Base-by-base conservation (phyloP, 2,888 invertebrate species). In the Pocota personata region DNA sequence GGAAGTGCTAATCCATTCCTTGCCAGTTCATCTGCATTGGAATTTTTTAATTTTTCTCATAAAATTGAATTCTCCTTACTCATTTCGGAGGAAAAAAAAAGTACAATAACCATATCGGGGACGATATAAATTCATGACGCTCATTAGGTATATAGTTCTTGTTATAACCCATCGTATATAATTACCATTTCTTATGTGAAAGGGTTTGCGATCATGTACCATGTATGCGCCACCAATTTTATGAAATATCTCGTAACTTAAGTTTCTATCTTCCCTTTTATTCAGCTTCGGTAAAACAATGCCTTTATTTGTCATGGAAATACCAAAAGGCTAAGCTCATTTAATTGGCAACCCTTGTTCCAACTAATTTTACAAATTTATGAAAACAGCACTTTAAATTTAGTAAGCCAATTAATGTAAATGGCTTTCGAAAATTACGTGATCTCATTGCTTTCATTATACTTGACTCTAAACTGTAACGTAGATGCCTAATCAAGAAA, bases 321-420 rank as follows among this genome's bases (percentile, higher is more conserved):
- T 73, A 27, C 30, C n/a, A 62, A 48, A 58, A 43, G 32, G 55
- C 43, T 32, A 30, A 57, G 16, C 16, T 66, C 75, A 40, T 66
- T 66, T 67, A 60, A 62, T 78, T 46, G 35, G 43, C 16, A 76
- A 66, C 78, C 78, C 78, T 71, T 71, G 69, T 62, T 27, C 37
- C 14, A n/a, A 46, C 52, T 55, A 62, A 60, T 78, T 62, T 60
- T 27, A 58, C 50, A 71, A 78, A 71, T 78, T 69, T 78, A 62
- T 60, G 35, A 16, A 69, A 67, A 55, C 52, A 55, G 24, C 52
- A 21, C 62, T 69, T 52, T 46, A 78, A 69, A 43, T 58, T 76
- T 57, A 35, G 8, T 46, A 37, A 67, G 27, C 62, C 69, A 78
- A 78, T 78, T 69, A 71, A 62, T 71, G 78, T 43, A 71, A 78